Evolutionary conservation across 1,140 invertebrate species (phyloP).

Genomic region (Caenorhabditis tropicalis): DNA sequence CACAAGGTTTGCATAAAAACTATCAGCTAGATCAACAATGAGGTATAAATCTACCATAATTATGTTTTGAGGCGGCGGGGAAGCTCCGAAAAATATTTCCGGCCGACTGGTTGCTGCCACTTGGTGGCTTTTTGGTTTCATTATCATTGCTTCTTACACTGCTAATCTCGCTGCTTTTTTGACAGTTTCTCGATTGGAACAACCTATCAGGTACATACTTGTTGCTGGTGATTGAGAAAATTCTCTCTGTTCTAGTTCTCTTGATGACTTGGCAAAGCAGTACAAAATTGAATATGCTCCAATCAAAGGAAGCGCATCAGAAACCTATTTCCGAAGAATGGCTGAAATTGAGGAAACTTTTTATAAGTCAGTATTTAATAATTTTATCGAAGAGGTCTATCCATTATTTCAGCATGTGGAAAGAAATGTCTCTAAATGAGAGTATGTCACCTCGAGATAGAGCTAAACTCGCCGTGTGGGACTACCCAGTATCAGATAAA

Average conservation of each 20-base stretch:
- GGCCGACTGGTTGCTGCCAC: slow-evolving; percentile 88
- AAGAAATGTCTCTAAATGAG: slow-evolving; percentile 94
- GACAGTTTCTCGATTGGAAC: slow-evolving; percentile 93
- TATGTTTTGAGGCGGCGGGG: slow-evolving; percentile 81
- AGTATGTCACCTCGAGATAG: slow-evolving; percentile 85
- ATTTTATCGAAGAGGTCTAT: neutral
- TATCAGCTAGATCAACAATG: no score
- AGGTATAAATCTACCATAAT: neutral
- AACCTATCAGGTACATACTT: slow-evolving; percentile 80
- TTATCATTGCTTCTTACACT: slow-evolving; percentile 97
- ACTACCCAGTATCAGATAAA: slow-evolving; percentile 94
- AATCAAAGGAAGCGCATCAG: slow-evolving; percentile 82
- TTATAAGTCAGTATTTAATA: slow-evolving; percentile 81
- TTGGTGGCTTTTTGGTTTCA: slow-evolving; percentile 98
- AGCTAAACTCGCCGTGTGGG: slow-evolving; percentile 94
- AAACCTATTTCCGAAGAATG: slow-evolving; percentile 93
- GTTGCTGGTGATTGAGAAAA: neutral
- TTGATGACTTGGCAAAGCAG: slow-evolving; percentile 93
- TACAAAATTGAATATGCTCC: slow-evolving; percentile 96
- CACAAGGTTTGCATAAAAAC: slow-evolving; percentile 76
- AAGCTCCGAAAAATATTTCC: slow-evolving; percentile 80
- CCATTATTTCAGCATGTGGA: slow-evolving; percentile 83
- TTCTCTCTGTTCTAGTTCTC: slow-evolving; percentile 79
- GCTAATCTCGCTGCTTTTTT: slow-evolving; percentile 95
- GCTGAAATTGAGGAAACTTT: slow-evolving; percentile 90